Conservation (phyloP, 2,797 vertebrate species). For the Hafferia zeledoni region DNA sequence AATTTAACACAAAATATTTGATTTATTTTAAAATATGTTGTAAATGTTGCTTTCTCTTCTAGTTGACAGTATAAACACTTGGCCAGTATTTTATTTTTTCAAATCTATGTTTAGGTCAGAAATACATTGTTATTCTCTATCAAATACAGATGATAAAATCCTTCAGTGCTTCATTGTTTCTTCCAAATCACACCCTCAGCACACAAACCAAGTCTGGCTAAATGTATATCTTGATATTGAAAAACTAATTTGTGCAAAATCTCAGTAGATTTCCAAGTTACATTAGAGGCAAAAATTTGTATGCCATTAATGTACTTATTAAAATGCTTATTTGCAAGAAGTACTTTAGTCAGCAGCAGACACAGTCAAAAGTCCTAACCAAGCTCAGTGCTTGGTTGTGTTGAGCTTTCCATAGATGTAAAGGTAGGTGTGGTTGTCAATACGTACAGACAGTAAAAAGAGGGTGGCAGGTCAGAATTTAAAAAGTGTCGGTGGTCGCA, state of each 20-base stretch:
- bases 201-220: not conserved
- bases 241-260: not conserved
- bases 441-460: not conserved
- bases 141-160: not conserved
- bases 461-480: no score
- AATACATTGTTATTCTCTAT: not conserved
- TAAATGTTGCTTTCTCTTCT: not conserved
- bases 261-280: not conserved
- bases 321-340: not conserved
- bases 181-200: not conserved
- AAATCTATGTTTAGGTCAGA: not conserved
- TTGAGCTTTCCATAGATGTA: not conserved
- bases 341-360: not conserved
- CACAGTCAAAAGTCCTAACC: not conserved
- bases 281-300: not conserved
- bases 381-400: not conserved
- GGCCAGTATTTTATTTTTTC: not conserved
- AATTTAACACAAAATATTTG: not conserved
- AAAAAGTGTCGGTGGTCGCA: not conserved
- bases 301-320: not conserved
- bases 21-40: not conserved
- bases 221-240: not conserved
- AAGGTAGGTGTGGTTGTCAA: not conserved
- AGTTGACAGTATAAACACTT: not conserved
- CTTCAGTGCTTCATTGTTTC: not conserved